A percentile compares a stretch with the other conserved stretches of the same genome.
Conservation (phyloP, 2,888 invertebrate genomes). For the Rhagophthalmus giganteus region DNA sequence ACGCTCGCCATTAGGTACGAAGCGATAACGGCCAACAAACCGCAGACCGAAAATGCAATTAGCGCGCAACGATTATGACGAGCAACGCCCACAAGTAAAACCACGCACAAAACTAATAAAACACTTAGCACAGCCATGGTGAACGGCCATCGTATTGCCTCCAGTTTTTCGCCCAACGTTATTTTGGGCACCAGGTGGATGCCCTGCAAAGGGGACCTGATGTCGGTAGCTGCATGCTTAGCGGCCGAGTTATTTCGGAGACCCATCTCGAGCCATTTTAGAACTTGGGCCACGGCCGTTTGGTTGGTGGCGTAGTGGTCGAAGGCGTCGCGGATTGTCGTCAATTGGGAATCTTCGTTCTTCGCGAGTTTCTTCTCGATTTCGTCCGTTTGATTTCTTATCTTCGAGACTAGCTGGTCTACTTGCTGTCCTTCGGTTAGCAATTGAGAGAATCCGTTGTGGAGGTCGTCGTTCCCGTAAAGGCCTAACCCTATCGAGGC, state of each 20-base stretch:
- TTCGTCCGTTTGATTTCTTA: slow-evolving; percentile 80
- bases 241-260: slow-evolving; percentile 76
- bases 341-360: slow-evolving; percentile 65
- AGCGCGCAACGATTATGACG: slow-evolving; percentile 86
- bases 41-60: slow-evolving; percentile 86
- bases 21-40: slow-evolving; percentile 80
- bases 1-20: slow-evolving; percentile 89
- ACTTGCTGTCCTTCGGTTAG: slow-evolving; percentile 79
- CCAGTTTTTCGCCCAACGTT: slow-evolving; percentile 68
- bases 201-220: slow-evolving; percentile 64
- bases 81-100: slow-evolving; percentile 87
- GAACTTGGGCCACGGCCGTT: slow-evolving; percentile 72
- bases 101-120: slow-evolving; percentile 83
- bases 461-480: slow-evolving; percentile 93
- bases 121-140: slow-evolving; percentile 87
- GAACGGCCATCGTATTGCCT: slow-evolving; percentile 79
- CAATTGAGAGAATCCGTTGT: slow-evolving; percentile 84
- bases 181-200: slow-evolving; percentile 68
- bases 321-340: slow-evolving; percentile 73
- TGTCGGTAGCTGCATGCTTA: slow-evolving; percentile 74
- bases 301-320: slow-evolving; percentile 78
- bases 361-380: slow-evolving; percentile 70
- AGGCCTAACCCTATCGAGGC: slow-evolving; percentile 88
- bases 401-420: slow-evolving; percentile 75
- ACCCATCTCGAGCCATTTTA: slow-evolving; percentile 70